A percentile compares a stretch with the other conserved stretches of the same genome.
Conservation (phyloP, 2,888 invertebrate species). For the Heliconius ethilla region DNA sequence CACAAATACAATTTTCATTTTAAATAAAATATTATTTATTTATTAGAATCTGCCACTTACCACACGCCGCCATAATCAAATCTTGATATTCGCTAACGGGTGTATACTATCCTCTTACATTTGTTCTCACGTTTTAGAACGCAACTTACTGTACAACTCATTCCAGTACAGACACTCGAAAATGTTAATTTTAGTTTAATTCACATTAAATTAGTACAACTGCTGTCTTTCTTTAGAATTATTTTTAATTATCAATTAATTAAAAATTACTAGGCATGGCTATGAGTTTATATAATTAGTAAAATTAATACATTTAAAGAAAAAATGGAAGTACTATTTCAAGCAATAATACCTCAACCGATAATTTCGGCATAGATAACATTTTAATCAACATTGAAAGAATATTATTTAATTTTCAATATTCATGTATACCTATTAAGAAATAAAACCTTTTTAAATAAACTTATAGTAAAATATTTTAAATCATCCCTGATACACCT, state of each 20-base stretch:
- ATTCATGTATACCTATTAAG: too few relatives aligned
- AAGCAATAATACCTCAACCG: too few relatives aligned
- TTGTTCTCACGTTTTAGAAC: conserved; percentile 7
- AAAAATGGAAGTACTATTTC: too few relatives aligned
- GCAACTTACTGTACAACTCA: not conserved
- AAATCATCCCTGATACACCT: not conserved
- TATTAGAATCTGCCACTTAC: not conserved
- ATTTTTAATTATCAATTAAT: too few relatives aligned
- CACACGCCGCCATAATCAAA: not conserved
- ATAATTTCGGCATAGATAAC: too few relatives aligned
- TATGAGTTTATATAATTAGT: too few relatives aligned
- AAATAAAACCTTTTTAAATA: not conserved
- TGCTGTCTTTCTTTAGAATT: too few relatives aligned
- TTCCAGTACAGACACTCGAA: not conserved
- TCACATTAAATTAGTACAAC: too few relatives aligned
- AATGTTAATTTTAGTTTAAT: not conserved
- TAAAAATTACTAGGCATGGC: too few relatives aligned
- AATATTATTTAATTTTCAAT: too few relatives aligned
- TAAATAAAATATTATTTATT: not conserved
- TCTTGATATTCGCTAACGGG: not conserved
- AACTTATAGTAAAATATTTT: not conserved
- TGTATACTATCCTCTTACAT: not conserved
- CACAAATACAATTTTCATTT: not conserved
- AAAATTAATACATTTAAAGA: too few relatives aligned
- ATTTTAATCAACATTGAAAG: too few relatives aligned